phyloP scores from a whole-genome alignment of 2,888 invertebrate species.

The Empis stercorea region DNA sequence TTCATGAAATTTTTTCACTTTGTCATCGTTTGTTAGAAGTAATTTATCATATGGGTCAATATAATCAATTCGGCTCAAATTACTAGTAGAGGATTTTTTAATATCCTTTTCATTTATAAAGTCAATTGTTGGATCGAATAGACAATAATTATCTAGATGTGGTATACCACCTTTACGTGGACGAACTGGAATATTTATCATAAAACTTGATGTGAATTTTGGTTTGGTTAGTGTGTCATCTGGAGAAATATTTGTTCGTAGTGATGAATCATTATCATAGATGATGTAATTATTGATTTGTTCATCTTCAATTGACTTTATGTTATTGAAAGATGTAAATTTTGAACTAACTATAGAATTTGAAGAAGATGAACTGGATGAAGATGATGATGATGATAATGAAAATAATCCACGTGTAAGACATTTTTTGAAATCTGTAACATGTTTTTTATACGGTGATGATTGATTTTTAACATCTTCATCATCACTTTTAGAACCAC shows the following conservation, averaged over 20 bases:
- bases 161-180: constrained; percentile 9
- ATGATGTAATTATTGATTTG: not conserved
- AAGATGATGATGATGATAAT: not conserved
- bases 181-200: constrained; percentile 13
- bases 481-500: not conserved
- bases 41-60: not conserved
- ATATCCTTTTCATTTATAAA: constrained; percentile 13
- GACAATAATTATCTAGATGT: constrained; percentile 14
- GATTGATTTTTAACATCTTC: not conserved
- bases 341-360: not conserved
- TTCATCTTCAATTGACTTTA: not conserved
- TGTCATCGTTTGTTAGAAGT: not conserved
- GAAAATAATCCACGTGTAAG: not conserved
- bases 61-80: not conserved
- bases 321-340: not conserved
- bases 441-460: not conserved
- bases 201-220: constrained; percentile 12
- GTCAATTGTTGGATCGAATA: constrained; percentile 14
- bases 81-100: not conserved
- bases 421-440: not conserved
- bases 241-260: not conserved
- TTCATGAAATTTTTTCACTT: not conserved
- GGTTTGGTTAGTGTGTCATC: constrained; percentile 4
- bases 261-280: not conserved
- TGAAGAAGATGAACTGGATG: not conserved